Evolutionary conservation across 1,140 invertebrate species (phyloP).

Genomic region (Heliconius himera): DNA sequence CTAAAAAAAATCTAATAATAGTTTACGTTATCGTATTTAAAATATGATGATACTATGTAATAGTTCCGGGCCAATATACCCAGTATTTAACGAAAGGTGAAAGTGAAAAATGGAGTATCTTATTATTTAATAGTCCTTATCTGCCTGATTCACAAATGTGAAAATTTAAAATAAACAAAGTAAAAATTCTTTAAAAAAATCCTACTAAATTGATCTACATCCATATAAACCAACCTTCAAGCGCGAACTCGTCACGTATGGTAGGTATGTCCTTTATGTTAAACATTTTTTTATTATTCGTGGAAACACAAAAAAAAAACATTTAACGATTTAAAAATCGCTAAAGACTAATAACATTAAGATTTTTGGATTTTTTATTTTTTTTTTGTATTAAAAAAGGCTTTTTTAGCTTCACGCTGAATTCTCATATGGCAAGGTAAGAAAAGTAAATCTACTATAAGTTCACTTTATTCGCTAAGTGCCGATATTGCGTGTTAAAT

Average conservation of each 20-base stretch:
- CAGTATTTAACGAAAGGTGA: too few species aligned
- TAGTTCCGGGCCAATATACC: too few species aligned
- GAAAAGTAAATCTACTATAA: background rate
- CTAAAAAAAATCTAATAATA: too few species aligned
- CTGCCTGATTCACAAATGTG: too few species aligned
- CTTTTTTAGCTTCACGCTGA: background rate
- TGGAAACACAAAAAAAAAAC: background rate
- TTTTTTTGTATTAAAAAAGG: background rate
- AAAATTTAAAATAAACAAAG: too few species aligned
- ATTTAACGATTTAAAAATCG: background rate
- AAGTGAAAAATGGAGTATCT: too few species aligned
- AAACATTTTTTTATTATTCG: background rate
- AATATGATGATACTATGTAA: too few species aligned
- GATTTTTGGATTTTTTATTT: background rate
- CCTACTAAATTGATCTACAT: background rate
- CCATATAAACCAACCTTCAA: constrained; percentile 2
- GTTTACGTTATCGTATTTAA: too few species aligned
- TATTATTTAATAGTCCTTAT: too few species aligned
- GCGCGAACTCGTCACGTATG: background rate
- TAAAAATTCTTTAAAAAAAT: background rate
- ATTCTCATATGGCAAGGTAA: background rate
- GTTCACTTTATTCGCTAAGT: background rate
- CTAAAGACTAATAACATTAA: background rate
- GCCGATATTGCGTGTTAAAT: too few species aligned
- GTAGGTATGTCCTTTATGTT: constrained; percentile 1